A percentile compares a stretch with the other conserved stretches of the same genome.
Conservation (phyloP, 1,140 invertebrate species). For the Myzus persicae region DNA sequence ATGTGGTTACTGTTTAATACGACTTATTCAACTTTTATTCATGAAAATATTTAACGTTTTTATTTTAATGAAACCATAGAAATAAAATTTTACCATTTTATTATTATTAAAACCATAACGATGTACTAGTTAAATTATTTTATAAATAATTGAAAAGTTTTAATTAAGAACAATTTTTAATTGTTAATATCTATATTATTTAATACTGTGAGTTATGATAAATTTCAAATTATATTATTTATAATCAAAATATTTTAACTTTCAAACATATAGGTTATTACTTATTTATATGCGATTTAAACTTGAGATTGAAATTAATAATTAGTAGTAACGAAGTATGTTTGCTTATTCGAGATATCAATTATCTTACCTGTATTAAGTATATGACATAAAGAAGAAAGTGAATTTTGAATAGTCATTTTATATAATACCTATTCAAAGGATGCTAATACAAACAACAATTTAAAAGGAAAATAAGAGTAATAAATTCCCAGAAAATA, state of each 20-base stretch:
- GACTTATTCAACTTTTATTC: too few relatives aligned
- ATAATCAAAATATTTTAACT: neutral
- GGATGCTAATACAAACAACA: neutral
- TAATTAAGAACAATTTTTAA: neutral
- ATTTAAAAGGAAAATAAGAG: neutral
- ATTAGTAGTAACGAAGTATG: neutral
- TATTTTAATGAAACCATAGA: neutral
- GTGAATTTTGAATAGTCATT: neutral
- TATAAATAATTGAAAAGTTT: neutral
- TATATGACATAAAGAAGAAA: neutral
- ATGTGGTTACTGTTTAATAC: too few relatives aligned
- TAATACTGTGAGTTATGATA: neutral
- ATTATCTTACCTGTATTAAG: too few relatives aligned
- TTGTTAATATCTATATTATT: too few relatives aligned
- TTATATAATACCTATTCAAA: slow-evolving; percentile 26
- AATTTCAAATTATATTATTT: neutral
- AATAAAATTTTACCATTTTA: neutral
- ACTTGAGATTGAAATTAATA: slow-evolving; percentile 2
- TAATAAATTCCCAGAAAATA: neutral
- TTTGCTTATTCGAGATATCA: neutral
- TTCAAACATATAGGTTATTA: slow-evolving; percentile 12
- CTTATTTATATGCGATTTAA: neutral
- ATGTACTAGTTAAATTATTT: neutral
- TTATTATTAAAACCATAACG: neutral
- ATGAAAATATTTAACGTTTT: too few relatives aligned